Evolutionary conservation across 2,797 vertebrate genomes (phyloP).

Genomic region (Acipenser oxyrinchus): DNA sequence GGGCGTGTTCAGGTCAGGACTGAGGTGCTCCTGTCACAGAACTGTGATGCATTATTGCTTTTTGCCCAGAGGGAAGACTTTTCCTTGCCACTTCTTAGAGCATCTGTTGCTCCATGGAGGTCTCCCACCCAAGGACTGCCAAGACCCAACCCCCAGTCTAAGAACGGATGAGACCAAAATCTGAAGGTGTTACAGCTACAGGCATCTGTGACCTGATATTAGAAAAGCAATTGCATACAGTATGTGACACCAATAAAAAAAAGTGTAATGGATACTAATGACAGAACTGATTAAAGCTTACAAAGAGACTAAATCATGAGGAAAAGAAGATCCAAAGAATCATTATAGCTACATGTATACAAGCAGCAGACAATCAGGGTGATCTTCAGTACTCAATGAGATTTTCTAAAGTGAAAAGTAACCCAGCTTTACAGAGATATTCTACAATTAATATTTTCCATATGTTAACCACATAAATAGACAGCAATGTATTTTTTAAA

Average conservation of each 20-base stretch:
- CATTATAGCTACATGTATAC: too few relatives aligned
- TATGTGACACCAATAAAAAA: slow-evolving; percentile 6
- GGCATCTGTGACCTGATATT: slow-evolving; percentile 14
- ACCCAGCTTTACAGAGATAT: background rate
- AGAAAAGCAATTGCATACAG: slow-evolving; percentile 10
- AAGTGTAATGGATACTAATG: slow-evolving; percentile 21
- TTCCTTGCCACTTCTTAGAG: background rate
- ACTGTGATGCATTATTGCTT: too few relatives aligned
- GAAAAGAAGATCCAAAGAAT: too few relatives aligned
- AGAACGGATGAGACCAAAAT: slow-evolving; percentile 23
- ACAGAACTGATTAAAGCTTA: slow-evolving; percentile 11
- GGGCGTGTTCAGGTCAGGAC: too few relatives aligned
- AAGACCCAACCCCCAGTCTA: slow-evolving; percentile 13
- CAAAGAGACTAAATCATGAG: background rate
- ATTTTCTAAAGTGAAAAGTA: slow-evolving; percentile 10
- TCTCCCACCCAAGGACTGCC: slow-evolving; percentile 7
- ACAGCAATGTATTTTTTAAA: too few relatives aligned
- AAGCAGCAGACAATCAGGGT: too few relatives aligned
- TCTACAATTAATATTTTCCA: background rate
- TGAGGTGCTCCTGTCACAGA: too few relatives aligned
- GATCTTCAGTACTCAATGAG: background rate
- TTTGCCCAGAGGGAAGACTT: too few relatives aligned
- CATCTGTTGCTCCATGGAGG: slow-evolving; percentile 13
- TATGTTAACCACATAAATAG: background rate
- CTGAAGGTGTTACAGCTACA: slow-evolving; percentile 16